Evolutionary conservation across 2,113 vertebrate genomes (phyloP).

Genomic region (Edolisoma coerulescens): DNA sequence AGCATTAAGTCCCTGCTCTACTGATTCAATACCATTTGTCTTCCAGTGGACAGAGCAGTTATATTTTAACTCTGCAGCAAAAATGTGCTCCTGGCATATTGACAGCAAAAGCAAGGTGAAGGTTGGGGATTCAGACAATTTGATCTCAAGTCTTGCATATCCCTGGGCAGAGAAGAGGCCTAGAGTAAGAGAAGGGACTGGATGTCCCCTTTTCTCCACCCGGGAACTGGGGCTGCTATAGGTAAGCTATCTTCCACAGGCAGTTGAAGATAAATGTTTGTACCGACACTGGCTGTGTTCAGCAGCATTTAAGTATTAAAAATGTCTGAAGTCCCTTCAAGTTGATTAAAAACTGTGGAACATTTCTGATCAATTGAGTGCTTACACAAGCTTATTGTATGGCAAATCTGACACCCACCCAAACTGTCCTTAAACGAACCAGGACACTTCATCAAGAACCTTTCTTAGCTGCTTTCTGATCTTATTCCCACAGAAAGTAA

Average conservation of each 20-base stretch:
- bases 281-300: neutral
- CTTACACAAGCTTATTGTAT: neutral
- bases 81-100: neutral
- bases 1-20: neutral
- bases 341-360: neutral
- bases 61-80: neutral
- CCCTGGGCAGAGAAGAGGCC: neutral
- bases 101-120: neutral
- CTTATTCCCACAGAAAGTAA: neutral
- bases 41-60: neutral
- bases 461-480: neutral
- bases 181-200: neutral
- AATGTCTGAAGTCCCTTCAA: neutral
- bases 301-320: neutral
- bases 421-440: neutral
- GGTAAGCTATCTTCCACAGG: neutral
- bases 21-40: neutral
- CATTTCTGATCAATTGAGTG: neutral
- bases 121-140: neutral
- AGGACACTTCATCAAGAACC: neutral
- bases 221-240: neutral
- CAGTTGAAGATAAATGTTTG: neutral
- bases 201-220: rapidly evolving
- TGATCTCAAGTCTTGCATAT: neutral
- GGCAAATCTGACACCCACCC: neutral